A percentile compares a stretch with the other conserved stretches of the same genome.
These are phyloP conservation scores for Theretra japonica DNA, from an alignment of 2,888 invertebrate genomes.

Conservation along the genomic window DNA sequence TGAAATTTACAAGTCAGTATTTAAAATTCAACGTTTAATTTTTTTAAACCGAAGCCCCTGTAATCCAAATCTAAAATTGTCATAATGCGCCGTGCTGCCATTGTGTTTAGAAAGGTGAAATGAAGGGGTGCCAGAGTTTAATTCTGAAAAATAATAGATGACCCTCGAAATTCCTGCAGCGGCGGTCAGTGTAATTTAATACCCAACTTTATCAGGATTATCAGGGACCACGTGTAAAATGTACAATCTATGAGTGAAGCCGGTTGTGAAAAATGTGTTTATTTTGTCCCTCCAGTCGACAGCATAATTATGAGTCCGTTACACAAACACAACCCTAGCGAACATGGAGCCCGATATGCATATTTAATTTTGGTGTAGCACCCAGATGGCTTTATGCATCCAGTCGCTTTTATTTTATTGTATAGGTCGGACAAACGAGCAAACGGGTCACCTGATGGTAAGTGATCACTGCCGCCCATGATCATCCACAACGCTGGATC, in stretches of 20 bases:
- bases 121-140: conserved; percentile 58
- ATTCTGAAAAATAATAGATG: conserved; percentile 53
- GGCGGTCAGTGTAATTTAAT: conserved; percentile 73
- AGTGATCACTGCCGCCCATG: too few species aligned
- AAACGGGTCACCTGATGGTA: too few species aligned
- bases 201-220: conserved; percentile 35
- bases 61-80: conserved; percentile 61
- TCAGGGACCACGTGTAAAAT: conserved; percentile 21
- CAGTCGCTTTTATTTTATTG: too few species aligned
- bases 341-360: background rate
- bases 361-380: too few species aligned
- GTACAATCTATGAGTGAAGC: conserved; percentile 17
- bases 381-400: too few species aligned
- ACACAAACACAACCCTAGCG: conserved; percentile 1
- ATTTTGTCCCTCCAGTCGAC: conserved; percentile 7
- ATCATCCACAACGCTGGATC: too few species aligned
- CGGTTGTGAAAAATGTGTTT: conserved; percentile 12
- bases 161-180: conserved; percentile 58
- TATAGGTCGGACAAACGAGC: too few species aligned
- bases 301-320: conserved; percentile 20
- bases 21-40: background rate
- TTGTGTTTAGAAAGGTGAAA: conserved; percentile 40
- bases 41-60: conserved; percentile 55
- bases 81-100: conserved; percentile 49
- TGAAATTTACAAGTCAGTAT: background rate